Evolutionary conservation across 2,113 vertebrate species (phyloP), one percentile per base, ranked within the genome.

Genomic region (Pteruthius melanotis): DNA sequence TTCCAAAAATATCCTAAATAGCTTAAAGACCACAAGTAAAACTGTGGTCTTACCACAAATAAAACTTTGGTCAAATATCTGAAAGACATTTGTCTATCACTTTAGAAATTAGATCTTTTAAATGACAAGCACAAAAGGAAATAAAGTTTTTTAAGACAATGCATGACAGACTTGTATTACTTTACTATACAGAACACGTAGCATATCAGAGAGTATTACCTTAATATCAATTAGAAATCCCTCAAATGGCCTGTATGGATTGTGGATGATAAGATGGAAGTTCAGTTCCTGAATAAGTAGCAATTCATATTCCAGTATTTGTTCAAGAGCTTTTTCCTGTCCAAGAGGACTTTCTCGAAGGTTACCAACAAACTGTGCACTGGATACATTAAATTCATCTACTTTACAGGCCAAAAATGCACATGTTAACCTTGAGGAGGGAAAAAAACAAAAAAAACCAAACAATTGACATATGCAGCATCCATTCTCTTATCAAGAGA

Each of bases 341-440:
- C 98, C 99, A 7, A 97, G 83, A 22, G 98, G 98, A 28, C 97
- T 99, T 96, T 99, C 99, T 71, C 98, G 98, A 35, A 99, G 98
- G 88, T 99, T 99, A 68, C 98, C 99, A 88, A 99, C 99, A 94
- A 99, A 99, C 89, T 99, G 99, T 52, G 96, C 95, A 94, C 99
- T 98, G 91, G 99, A 99, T 23, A 99, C 99, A 47, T 99, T 99
- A 96, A 99, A 99, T 97, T 99, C 99, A 65, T 99, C 99, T 92
- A 99, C 99, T 98, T 99, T 99, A 94, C 99, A 99, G 47, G 99
- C 98, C 90, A 99, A 97, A 97, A 99, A 99, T 0, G 97, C 98
- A 95, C 99, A 99, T 0, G 99, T 99, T 63, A 99, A 97, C 99
- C 99, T 99, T 96, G 24, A 91, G 57, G 27, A 89, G 68, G 15